phyloP scores from a whole-genome alignment of 1,140 invertebrate species.

The Trissolcus basalis region DNA sequence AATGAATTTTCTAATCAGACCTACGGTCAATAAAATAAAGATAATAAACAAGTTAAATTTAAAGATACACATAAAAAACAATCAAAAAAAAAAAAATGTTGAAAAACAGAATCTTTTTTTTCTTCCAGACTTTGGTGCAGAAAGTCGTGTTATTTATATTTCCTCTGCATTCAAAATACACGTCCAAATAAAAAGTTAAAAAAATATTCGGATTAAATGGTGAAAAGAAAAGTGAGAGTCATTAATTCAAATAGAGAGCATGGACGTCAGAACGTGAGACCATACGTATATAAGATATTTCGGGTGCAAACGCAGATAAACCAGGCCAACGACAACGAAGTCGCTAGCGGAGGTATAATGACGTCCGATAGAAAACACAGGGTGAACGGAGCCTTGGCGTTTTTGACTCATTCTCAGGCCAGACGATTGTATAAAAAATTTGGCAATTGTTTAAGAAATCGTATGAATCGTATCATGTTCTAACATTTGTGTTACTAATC shows the following conservation, averaged over 20 bases:
- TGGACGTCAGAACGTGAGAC: constrained; percentile 44
- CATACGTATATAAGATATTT: constrained; percentile 57
- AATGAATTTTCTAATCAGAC: too few species aligned
- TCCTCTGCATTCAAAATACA: not conserved
- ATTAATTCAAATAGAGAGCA: constrained; percentile 39
- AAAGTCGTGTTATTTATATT: not conserved
- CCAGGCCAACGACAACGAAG: constrained; percentile 47
- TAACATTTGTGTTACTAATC: too few species aligned
- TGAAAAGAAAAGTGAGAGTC: constrained; percentile 18
- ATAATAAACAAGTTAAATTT: too few species aligned
- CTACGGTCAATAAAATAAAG: too few species aligned
- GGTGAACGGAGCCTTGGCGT: constrained; percentile 45
- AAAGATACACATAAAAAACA: not conserved
- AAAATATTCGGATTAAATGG: constrained; percentile 1
- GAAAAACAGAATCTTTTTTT: too few species aligned
- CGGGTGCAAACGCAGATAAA: constrained; percentile 50
- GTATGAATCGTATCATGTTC: not conserved
- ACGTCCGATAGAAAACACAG: constrained; percentile 25
- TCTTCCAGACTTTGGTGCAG: too few species aligned
- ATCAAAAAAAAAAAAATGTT: not conserved
- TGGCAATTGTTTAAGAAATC: constrained; percentile 20
- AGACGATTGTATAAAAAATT: constrained; percentile 32
- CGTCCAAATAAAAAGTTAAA: not conserved
- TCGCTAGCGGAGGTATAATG: constrained; percentile 6
- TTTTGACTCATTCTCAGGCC: constrained; percentile 39